Evolutionary conservation across 2,113 vertebrate species (phyloP).

Genomic region (Hippocampus comes): DNA sequence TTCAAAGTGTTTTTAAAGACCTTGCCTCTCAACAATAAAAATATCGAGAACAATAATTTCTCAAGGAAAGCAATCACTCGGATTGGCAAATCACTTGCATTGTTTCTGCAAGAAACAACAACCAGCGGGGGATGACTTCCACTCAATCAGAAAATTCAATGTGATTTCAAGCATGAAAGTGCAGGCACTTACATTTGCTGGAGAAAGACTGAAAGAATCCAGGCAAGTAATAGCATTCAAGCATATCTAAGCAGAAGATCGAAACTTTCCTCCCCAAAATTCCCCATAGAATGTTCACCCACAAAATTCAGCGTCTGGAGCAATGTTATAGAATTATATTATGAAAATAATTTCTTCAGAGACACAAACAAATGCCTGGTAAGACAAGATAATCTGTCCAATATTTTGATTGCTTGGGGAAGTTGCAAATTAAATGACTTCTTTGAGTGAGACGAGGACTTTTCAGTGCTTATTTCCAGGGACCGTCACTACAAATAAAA

Average conservation of each 20-base stretch:
- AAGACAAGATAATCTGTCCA: too few species aligned
- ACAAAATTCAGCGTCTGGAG: background rate
- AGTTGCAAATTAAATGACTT: slow-evolving; percentile 26
- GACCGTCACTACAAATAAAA: slow-evolving; percentile 31
- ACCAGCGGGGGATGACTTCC: background rate
- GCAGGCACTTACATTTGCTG: background rate
- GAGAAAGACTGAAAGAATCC: background rate
- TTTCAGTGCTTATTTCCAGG: slow-evolving; percentile 35
- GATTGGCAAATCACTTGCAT: background rate
- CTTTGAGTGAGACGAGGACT: slow-evolving; percentile 24
- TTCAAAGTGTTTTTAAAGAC: too few species aligned
- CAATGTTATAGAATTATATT: background rate
- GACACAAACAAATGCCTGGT: too few species aligned
- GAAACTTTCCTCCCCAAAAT: background rate
- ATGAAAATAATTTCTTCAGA: background rate
- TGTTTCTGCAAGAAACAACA: background rate
- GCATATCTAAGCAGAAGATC: background rate
- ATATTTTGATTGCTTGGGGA: slow-evolving; percentile 6
- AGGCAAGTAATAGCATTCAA: background rate
- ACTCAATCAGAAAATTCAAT: background rate
- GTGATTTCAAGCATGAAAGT: background rate
- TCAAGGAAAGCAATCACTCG: background rate
- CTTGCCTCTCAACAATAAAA: too few species aligned
- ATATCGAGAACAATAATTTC: background rate
- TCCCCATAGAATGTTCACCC: background rate